Evolutionary conservation across 2,888 invertebrate species (phyloP).

Genomic region (Endotricha flammealis): DNA sequence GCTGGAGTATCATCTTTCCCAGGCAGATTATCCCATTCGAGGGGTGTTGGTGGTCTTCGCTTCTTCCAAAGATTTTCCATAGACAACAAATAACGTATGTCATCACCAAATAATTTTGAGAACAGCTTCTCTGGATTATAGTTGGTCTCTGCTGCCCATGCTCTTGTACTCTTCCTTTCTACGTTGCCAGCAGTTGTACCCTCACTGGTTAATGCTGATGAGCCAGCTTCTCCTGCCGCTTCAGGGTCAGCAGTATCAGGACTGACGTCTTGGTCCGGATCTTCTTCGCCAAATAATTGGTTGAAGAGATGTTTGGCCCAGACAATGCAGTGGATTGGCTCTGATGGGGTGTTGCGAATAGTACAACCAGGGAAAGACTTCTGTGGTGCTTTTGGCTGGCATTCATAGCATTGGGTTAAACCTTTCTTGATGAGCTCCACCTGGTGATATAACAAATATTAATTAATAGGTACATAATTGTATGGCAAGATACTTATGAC

Average conservation of each 20-base stretch:
- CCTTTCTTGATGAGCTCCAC: conserved; percentile 92
- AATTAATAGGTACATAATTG: no score
- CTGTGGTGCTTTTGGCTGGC: conserved; percentile 92
- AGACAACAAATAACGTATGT: conserved; percentile 94
- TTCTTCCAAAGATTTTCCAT: conserved; percentile 98
- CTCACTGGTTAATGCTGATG: conserved; percentile 73
- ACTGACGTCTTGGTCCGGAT: conserved; percentile 97
- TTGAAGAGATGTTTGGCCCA: conserved; percentile 99
- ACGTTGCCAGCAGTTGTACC: conserved; percentile 72
- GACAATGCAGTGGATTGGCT: conserved; percentile 99
- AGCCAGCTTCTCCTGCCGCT: conserved; percentile 84
- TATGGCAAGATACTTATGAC: no score
- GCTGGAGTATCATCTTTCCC: conserved; percentile 68
- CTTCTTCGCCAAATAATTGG: conserved; percentile 98
- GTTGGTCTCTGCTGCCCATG: conserved; percentile 90
- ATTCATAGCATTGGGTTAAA: conserved; percentile 97
- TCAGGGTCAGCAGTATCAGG: conserved; percentile 98
- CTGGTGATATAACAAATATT: conserved; percentile 38
- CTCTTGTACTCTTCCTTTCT: conserved; percentile 85
- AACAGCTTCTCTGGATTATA: conserved; percentile 93
- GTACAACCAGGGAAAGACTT: conserved; percentile 99
- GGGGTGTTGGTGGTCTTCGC: conserved; percentile 89
- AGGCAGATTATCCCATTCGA: conserved; percentile 83
- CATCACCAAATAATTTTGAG: conserved; percentile 94
- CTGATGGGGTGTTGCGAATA: conserved; percentile 98